Conservation (phyloP, 1,140 invertebrate species). For the Eriocheir sinensis region DNA sequence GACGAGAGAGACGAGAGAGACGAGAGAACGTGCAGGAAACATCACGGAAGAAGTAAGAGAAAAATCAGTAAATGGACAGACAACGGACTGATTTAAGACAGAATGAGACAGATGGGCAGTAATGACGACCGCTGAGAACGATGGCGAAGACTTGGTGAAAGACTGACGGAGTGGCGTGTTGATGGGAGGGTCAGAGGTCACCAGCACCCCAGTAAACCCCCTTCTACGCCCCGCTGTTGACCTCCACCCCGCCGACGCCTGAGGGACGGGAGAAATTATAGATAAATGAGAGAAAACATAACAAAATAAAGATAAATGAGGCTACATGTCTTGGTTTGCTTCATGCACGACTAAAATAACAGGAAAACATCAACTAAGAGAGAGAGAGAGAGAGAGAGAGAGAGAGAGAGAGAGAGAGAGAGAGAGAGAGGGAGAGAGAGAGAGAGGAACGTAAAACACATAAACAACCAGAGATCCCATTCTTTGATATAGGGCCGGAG, state of each 20-base stretch:
- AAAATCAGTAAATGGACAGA: no score
- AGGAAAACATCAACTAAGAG: neutral
- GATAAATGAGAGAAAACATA: constrained; percentile 14
- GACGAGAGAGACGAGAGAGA: no score
- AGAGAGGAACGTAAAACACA: neutral
- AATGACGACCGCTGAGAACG: neutral
- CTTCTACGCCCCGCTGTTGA: neutral
- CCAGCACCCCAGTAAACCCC: neutral
- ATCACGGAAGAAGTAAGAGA: no score
- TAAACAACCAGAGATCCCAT: neutral
- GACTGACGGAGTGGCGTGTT: neutral
- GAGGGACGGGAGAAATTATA: neutral
- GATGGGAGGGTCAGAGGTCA: neutral
- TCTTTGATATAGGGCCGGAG: neutral
- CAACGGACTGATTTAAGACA: neutral
- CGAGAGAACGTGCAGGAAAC: no score
- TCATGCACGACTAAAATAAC: neutral
- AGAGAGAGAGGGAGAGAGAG: constrained; percentile 31
- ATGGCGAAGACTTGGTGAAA: neutral
- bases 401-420: constrained; percentile 48
- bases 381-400: constrained; percentile 52
- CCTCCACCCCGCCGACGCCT: neutral
- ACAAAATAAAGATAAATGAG: constrained; percentile 43
- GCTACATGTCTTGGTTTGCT: neutral
- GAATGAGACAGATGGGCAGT: neutral